Base-by-base conservation (phyloP, 2,797 vertebrate species). In the Taenioides sp. region DNA sequence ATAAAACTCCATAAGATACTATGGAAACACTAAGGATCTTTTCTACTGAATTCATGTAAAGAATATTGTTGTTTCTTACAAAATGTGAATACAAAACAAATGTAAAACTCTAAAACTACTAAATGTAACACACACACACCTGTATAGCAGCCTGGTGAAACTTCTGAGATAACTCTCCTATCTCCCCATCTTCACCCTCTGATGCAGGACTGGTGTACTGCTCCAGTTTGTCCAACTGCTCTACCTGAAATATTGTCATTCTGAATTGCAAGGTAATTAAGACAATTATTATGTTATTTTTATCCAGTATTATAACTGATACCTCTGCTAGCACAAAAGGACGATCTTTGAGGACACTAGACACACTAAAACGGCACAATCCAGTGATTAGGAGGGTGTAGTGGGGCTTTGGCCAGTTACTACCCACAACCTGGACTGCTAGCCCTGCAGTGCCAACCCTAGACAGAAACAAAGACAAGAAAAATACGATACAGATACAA, bases 371-470 rank as follows among this genome's bases (percentile, higher is more conserved):
- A 1, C 97, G 94, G 85, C 98, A 99, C 16, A 99, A 80, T 43
- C 98, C 98, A 0, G 97, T 99, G 69, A 99, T 94, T 83, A 98
- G 94, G 84, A 99, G 75, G 0, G 96, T 99, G 69, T 97, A 99
- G 89, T 98, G 98, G 0, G 98, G 97, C 82, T 98, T 98, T 0
- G 98, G 98, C 97, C 98, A 99, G 87, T 99, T 99, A 83, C 98
- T 99, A 25, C 98, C 98, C 66, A 98, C 97, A 18, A 99, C 96
- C 84, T 99, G 98, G 55, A 99, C 94, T 0, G 95, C 96, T 72
- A 99, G 85, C 0, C 96, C 98, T 0, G 97, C 98, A 0, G 96
- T 98, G 28, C 97, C 98, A 49, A 98, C 96, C 80, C 98, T 99
- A 16, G 18, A 67, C 17, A 72, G 7, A 65, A 7, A 70, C 43